Evolutionary conservation across 1,140 invertebrate genomes (phyloP), one percentile per base, ranked within the genome.

Genomic region (Penaeus chinensis): DNA sequence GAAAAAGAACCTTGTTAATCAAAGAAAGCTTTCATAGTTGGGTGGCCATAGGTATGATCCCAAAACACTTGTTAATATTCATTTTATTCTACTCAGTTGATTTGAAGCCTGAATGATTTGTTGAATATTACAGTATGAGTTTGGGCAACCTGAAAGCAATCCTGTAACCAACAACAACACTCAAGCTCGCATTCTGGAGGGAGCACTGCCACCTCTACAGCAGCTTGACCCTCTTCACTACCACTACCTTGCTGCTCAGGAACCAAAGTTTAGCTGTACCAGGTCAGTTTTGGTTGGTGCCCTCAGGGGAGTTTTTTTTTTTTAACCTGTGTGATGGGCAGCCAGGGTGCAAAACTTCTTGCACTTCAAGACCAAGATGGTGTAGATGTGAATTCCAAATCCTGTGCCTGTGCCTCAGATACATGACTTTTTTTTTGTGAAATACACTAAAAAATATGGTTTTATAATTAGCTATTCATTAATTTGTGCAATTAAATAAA

Each of bases 221-320:
- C 54, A 60, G n/a, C 80, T 87, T 0, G 85, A 87, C 47, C 85
- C 85, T 65, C 80, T 87, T 16, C 85, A 87, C 54, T 87, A 87
- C 69, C 85, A 82, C 54, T 87, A 87, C 27, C 62, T 87, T 63
- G 85, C 85, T 63, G 65, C 80, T 10, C 79, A 87, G 24, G 85
- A 87, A 24, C 80, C 85, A 60, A 87, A 82, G 24, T 87, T 82
- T n/a, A 87, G 76, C n/a, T 87, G 85, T 62, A 87, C 85, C 60
- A 74, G 85, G 85, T 87, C 19, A 82, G 78, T 74, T 82, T 65
- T 42, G 42, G 8, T 61, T 63, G 8, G 0, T 27, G 42, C 32
- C 20, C 13, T 37, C 32, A 62, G 32, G 20, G n/a, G 37, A 2
- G 37, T 42, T 42, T 24, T 24, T 32, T 32, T 4, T 27, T 32